Evolutionary conservation across 2,113 vertebrate genomes (phyloP), one percentile per base, ranked within the genome.

Genomic region (Gavia stellata): DNA sequence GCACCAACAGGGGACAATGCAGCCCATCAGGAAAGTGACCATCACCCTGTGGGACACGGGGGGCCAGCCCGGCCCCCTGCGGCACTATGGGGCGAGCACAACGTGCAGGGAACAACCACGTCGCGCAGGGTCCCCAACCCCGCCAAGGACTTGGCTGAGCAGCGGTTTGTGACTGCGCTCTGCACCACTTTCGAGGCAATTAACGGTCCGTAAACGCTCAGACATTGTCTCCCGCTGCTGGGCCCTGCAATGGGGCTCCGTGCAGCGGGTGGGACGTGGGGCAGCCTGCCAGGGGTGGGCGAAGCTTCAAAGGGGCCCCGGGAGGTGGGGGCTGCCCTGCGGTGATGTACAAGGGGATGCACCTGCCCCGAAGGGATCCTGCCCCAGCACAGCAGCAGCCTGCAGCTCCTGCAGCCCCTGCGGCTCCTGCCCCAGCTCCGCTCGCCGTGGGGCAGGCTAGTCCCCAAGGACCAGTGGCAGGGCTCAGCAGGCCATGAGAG

Each of bases 111-210:
- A 29, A 9, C 56, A 44, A 5, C 33, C 44, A 2, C 50, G 4
- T 58, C 56, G 17, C 36, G 0, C 21, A 3, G 44, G 10, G 49
- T 4, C 62, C 42, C 50, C 17, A 40, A 61, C 28, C 31, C 25
- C 2, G 1, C 24, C 1, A 0, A 33, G 47, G 75, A 33, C 17
- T 4, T 14, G 9, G 59, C 38, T 17, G 25, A 34, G n/a, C 23
- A 7, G 45, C 4, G 2, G 36, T 23, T 38, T 45, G 70, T 5
- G 14, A 13, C 44, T 6, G 55, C 0, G 3, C 65, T 34, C 52
- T 7, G 38, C 17, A 8, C 33, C 6, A 0, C 1, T 1, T 8
- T 6, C 3, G 1, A 4, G 38, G 74, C 19, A 34, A 62, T 68
- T 38, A 68, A 31, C 0, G 0, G 36, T 7, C 49, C 10, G 49